These are phyloP conservation scores for Scaptomyza flava DNA, from an alignment of 2,888 invertebrate genomes.

Conservation along the genomic window DNA sequence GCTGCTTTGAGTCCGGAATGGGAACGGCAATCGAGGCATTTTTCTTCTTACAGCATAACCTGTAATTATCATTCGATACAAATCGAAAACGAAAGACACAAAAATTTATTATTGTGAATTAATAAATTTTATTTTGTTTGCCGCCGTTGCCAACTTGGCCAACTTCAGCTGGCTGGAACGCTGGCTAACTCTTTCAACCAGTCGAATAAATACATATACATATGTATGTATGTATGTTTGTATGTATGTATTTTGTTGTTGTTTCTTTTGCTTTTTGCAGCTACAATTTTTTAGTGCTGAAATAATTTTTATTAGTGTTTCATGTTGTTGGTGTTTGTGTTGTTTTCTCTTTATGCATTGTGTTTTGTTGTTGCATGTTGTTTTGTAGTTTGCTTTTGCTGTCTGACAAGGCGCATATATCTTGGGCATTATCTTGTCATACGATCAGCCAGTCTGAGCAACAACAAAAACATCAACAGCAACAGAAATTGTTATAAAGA, in stretches of 20 bases:
- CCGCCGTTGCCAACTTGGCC: conserved; percentile 41
- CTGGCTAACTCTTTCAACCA: conserved; percentile 32
- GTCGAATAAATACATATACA: conserved; percentile 27
- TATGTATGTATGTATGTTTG: neutral
- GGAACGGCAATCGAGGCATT: conserved; percentile 59
- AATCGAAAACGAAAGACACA: conserved; percentile 84
- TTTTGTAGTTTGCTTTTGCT: conserved; percentile 53
- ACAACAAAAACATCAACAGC: neutral
- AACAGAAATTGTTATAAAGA: conserved; percentile 33
- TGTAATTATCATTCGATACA: conserved; percentile 84
- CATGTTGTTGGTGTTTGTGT: conserved; percentile 12
- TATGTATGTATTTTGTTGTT: conserved; percentile 6
- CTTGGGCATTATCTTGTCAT: conserved; percentile 77
- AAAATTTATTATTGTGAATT: conserved; percentile 84
- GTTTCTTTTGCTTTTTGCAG: conserved; percentile 31
- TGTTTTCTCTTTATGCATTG: conserved; percentile 37
- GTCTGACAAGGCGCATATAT: conserved; percentile 76
- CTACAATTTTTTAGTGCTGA: conserved; percentile 50
- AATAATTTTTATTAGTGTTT: conserved; percentile 61
- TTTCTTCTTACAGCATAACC: conserved; percentile 80
- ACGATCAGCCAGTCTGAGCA: conserved; percentile 48
- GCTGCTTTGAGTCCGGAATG: conserved; percentile 25
- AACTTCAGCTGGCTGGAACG: conserved; percentile 17
- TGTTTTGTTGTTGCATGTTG: conserved; percentile 47
- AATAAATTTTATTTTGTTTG: conserved; percentile 81